A percentile compares a stretch with the other conserved stretches of the same genome.
Conservation (phyloP, 2,888 invertebrate species). For the Geotrupes spiniger region DNA sequence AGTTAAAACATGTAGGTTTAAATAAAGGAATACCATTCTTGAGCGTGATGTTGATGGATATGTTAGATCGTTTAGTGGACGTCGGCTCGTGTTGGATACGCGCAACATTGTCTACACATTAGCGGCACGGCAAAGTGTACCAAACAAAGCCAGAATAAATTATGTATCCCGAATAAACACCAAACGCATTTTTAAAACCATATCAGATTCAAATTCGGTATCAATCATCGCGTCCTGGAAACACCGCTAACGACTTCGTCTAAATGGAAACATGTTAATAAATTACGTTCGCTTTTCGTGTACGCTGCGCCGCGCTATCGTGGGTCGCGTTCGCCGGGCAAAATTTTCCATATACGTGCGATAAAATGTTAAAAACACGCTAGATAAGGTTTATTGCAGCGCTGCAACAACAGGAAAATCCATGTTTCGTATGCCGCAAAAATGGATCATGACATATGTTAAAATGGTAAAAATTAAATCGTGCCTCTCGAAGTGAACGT, state of each 20-base stretch:
- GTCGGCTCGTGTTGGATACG: constrained; percentile 24
- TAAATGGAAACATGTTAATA: constrained; percentile 22
- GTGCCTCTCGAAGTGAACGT: constrained; percentile 38
- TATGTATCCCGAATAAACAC: constrained; percentile 30
- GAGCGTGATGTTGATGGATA: constrained; percentile 10
- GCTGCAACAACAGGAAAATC: constrained; percentile 24
- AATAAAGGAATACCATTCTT: too few species aligned
- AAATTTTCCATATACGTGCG: constrained; percentile 19
- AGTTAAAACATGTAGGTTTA: too few species aligned
- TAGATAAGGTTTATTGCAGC: constrained; percentile 19
- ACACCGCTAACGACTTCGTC: constrained; percentile 1
- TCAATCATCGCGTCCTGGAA: constrained; percentile 26
- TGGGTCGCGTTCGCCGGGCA: background rate
- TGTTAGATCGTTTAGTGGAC: constrained; percentile 16
- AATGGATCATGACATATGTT: constrained; percentile 45
- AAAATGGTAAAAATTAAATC: constrained; percentile 39
- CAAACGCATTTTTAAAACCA: constrained; percentile 32
- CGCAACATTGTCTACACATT: constrained; percentile 31
- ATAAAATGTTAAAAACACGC: constrained; percentile 12
- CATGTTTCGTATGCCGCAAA: constrained; percentile 35
- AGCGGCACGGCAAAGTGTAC: constrained; percentile 27
- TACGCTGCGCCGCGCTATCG: background rate
- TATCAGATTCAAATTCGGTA: constrained; percentile 24
- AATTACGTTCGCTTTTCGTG: background rate
- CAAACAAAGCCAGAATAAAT: constrained; percentile 31